These are phyloP conservation scores for Hydra vulgaris DNA, from an alignment of 30 jellyfish, hydroid and myxozoan species.

Conservation along the genomic window DNA sequence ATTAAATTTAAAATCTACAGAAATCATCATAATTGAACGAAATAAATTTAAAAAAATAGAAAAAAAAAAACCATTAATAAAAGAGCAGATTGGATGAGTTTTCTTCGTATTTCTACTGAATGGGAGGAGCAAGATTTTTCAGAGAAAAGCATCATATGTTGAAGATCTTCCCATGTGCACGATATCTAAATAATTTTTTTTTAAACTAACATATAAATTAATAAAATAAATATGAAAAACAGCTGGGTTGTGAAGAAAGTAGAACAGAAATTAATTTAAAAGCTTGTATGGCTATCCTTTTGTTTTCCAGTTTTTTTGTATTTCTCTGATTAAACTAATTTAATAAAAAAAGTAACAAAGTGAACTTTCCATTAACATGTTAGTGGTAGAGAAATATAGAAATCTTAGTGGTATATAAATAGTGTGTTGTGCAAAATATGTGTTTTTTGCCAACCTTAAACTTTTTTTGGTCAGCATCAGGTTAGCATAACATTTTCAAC, in stretches of 20 bases:
- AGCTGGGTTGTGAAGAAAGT: conserved; percentile 27
- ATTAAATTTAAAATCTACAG: not conserved
- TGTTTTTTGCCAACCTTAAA: no score
- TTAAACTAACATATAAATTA: not conserved
- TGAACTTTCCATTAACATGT: no score
- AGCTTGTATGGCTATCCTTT: no score
- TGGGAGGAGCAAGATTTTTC: conserved; percentile 74
- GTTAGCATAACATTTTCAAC: no score
- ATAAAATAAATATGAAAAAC: not conserved
- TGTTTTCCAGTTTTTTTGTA: no score
- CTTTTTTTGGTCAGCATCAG: no score
- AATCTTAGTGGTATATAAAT: no score
- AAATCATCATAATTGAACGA: not conserved
- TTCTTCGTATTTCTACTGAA: conserved; percentile 67
- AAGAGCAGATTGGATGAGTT: conserved; percentile 86
- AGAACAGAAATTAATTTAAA: no score
- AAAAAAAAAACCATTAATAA: conserved; percentile 64
- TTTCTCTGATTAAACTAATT: no score
- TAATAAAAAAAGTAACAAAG: no score
- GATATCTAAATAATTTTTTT: conserved; percentile 40
- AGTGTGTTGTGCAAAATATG: no score
- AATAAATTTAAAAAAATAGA: not conserved
- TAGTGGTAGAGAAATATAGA: no score
- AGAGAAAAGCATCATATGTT: conserved; percentile 69
- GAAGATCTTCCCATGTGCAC: conserved; percentile 97